phyloP scores from a whole-genome alignment of 2,888 invertebrate genomes.

The Bruchidius siliquastri region DNA sequence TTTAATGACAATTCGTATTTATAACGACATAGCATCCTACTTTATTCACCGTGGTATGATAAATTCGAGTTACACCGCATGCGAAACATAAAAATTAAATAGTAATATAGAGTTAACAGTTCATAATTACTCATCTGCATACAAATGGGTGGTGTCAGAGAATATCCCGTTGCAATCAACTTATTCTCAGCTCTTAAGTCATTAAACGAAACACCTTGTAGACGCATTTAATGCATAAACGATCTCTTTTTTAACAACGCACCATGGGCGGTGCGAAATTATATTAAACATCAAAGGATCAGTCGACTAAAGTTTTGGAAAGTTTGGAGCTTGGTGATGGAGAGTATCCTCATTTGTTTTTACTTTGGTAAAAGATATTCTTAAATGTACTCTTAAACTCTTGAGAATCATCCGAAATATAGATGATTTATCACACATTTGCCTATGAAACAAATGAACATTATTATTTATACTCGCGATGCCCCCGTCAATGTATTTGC shows the following conservation, averaged over 20 bases:
- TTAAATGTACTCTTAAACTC: too few species aligned
- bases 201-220: neutral
- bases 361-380: too few species aligned
- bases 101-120: neutral
- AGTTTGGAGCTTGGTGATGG: too few species aligned
- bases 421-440: too few species aligned
- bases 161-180: neutral
- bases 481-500: too few species aligned
- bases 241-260: neutral
- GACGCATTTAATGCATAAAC: neutral
- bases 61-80: neutral
- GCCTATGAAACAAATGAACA: too few species aligned
- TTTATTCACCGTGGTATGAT: neutral
- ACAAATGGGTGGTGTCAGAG: neutral
- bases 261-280: neutral
- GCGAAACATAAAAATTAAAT: neutral
- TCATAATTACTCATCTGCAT: neutral
- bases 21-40: too few species aligned
- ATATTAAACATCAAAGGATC: neutral
- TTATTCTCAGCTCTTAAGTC: neutral
- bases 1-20: too few species aligned
- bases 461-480: too few species aligned
- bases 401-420: too few species aligned
- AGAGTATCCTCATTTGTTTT: too few species aligned
- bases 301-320: too few species aligned